These are phyloP conservation scores for Chaetodon trifascialis DNA, from an alignment of 2,113 vertebrate species.

Conservation along the genomic window DNA sequence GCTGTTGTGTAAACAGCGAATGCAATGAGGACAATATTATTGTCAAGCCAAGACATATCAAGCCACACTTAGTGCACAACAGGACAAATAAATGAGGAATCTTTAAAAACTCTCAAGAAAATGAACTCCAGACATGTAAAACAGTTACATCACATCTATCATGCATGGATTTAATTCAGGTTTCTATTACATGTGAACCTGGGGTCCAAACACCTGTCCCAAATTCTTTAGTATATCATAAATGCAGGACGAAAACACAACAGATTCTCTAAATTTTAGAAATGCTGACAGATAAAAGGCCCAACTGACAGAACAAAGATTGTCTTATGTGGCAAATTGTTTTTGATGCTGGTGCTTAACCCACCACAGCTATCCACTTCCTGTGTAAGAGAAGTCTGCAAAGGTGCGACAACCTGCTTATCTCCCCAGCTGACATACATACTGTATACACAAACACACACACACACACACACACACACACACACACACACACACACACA, in stretches of 20 bases:
- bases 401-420: conserved; percentile 41
- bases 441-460: background rate
- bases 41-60: conserved; percentile 42
- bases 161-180: background rate
- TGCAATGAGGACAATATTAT: conserved; percentile 54
- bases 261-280: background rate
- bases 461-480: too few relatives aligned
- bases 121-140: background rate
- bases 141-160: background rate
- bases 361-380: conserved; percentile 52
- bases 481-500: too few relatives aligned
- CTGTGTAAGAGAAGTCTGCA: conserved; percentile 55
- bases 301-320: conserved; percentile 24
- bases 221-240: background rate
- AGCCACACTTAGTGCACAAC: conserved; percentile 32
- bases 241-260: background rate
- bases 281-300: conserved; percentile 8
- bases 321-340: conserved; percentile 44
- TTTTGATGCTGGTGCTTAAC: conserved; percentile 30
- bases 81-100: conserved; percentile 11
- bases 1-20: conserved; percentile 68
- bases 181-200: background rate
- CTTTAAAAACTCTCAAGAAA: background rate
- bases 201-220: too few relatives aligned
- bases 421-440: conserved; percentile 49